These are phyloP conservation scores for Heliconius nattereri DNA, from an alignment of 1,140 invertebrate species.

Conservation along the genomic window DNA sequence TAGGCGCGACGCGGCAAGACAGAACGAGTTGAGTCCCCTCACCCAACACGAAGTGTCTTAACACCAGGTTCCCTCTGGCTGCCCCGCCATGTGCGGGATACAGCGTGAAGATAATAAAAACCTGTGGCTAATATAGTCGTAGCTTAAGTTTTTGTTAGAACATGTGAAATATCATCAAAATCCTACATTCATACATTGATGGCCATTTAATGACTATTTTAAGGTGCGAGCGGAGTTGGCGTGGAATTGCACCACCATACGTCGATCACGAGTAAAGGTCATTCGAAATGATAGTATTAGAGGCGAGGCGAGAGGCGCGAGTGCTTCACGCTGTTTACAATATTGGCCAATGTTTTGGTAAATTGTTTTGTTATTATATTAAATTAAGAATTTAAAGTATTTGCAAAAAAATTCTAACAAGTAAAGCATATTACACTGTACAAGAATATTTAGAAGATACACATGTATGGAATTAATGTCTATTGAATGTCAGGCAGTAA, in stretches of 20 bases:
- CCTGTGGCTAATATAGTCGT: neutral
- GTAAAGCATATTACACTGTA: too few species aligned
- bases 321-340: conserved; percentile 1
- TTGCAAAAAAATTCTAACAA: too few species aligned
- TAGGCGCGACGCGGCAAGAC: too few species aligned
- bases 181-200: neutral
- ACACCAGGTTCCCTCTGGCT: too few species aligned
- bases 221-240: neutral
- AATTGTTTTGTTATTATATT: neutral
- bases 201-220: conserved; percentile 6
- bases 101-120: too few species aligned
- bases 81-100: too few species aligned
- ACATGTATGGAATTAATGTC: too few species aligned
- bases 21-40: too few species aligned
- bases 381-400: too few species aligned
- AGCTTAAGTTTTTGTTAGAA: neutral
- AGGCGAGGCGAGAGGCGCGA: neutral
- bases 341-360: neutral
- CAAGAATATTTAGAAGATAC: too few species aligned
- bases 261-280: neutral
- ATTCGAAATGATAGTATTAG: neutral
- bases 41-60: too few species aligned
- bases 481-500: too few species aligned
- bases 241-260: neutral
- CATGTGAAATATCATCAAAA: neutral